Evolutionary conservation across 37 sponge, comb jelly and placozoan genomes (phyloP).

Genomic region (Aplysina aerophoba): DNA sequence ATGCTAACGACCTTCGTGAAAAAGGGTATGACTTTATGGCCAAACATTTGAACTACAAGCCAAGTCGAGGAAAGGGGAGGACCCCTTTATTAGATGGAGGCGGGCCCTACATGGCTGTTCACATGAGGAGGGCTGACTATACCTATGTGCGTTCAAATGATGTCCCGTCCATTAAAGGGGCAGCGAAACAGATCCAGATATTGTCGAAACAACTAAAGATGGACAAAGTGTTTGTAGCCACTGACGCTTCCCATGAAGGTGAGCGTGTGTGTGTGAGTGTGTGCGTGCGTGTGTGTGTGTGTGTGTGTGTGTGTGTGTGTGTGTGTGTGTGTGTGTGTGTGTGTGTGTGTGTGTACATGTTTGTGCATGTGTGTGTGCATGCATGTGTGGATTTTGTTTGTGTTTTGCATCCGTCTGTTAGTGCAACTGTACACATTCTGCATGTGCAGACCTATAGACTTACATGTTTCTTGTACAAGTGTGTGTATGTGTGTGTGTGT

Average conservation of each 20-base stretch:
- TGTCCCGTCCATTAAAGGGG: slow-evolving; percentile 83
- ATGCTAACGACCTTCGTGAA: slow-evolving; percentile 72
- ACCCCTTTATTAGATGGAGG: slow-evolving; percentile 59
- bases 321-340: slow-evolving; percentile 1
- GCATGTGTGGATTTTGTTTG: no score
- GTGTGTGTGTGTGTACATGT: background rate
- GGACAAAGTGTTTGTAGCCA: slow-evolving; percentile 79
- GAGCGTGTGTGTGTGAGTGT: background rate
- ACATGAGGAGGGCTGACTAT: slow-evolving; percentile 80
- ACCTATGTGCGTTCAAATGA: slow-evolving; percentile 39
- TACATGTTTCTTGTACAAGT: no score
- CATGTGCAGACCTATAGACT: no score
- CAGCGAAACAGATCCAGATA: slow-evolving; percentile 71
- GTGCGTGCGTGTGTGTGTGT: background rate
- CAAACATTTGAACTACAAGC: slow-evolving; percentile 52
- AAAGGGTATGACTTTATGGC: slow-evolving; percentile 74
- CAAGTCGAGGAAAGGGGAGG: slow-evolving; percentile 56
- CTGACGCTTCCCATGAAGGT: slow-evolving; percentile 81
- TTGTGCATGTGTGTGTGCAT: background rate
- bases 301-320: slow-evolving; percentile 5
- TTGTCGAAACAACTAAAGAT: slow-evolving; percentile 51
- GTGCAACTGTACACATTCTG: no score
- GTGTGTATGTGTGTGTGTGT: no score
- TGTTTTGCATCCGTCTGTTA: no score
- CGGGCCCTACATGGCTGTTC: slow-evolving; percentile 83